Evolutionary conservation across 2,113 vertebrate genomes (phyloP).

Genomic region (Sphaerodactylus townsendi): DNA sequence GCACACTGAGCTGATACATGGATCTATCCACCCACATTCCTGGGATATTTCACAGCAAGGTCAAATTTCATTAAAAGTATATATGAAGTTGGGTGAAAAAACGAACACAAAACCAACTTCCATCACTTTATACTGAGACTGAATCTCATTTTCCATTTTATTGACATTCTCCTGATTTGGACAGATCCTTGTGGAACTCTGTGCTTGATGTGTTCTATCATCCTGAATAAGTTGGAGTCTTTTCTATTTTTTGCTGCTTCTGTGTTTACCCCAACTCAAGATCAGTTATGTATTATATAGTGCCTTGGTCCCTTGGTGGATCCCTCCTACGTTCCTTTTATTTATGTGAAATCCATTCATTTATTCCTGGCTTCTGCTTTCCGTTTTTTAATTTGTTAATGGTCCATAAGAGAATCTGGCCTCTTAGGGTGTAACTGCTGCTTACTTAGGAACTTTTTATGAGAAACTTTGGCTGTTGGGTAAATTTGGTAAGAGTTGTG

Average conservation of each 20-base stretch:
- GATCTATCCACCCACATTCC: too few relatives aligned
- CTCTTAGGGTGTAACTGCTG: background rate
- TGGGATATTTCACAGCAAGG: too few relatives aligned
- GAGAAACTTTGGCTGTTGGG: background rate
- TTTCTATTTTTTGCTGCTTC: background rate
- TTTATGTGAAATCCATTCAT: background rate
- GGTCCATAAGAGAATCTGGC: background rate
- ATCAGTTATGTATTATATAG: background rate
- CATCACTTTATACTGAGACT: background rate
- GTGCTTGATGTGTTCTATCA: background rate
- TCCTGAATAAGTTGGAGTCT: background rate
- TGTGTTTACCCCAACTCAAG: background rate
- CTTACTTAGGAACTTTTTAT: background rate
- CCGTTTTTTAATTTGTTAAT: background rate
- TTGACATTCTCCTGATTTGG: background rate
- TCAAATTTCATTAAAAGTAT: too few relatives aligned
- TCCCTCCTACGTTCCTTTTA: background rate
- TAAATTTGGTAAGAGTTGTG: too few relatives aligned
- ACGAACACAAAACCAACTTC: too few relatives aligned
- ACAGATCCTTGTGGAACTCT: background rate
- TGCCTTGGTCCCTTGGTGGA: too few relatives aligned
- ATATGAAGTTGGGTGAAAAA: too few relatives aligned
- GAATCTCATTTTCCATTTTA: background rate
- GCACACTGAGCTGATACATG: too few relatives aligned
- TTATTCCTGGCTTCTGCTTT: background rate